Evolutionary conservation across 2,888 invertebrate species (phyloP).

Genomic region (Cosmia pyralina): DNA sequence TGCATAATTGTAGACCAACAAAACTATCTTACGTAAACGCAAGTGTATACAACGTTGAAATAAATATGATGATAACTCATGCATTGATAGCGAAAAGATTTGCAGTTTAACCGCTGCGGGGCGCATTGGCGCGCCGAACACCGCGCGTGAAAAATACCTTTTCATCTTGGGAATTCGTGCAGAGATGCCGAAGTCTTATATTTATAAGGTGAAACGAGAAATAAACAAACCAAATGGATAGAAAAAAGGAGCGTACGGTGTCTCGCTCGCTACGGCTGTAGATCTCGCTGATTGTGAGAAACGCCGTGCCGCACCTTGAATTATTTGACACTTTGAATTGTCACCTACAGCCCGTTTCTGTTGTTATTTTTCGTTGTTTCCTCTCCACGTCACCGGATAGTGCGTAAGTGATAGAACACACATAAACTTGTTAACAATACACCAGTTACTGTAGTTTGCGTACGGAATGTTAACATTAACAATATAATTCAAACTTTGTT

Average conservation of each 20-base stretch:
- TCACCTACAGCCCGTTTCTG: conserved; percentile 78
- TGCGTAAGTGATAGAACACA: conserved; percentile 79
- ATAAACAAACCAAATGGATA: conserved; percentile 87
- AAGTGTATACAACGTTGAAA: conserved; percentile 40
- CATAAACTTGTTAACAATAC: conserved; percentile 74
- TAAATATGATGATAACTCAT: conserved; percentile 65
- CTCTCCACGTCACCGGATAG: conserved; percentile 70
- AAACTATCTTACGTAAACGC: conserved; percentile 19
- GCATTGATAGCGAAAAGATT: conserved; percentile 77
- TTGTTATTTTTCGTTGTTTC: conserved; percentile 78
- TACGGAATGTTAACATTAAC: conserved; percentile 73
- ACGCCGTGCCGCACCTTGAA: conserved; percentile 84
- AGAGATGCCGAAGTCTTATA: conserved; percentile 87
- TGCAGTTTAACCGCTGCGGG: conserved; percentile 73
- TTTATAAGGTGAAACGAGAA: conserved; percentile 86
- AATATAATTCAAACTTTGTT: conserved; percentile 75
- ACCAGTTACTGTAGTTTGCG: conserved; percentile 74
- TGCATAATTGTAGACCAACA: conserved; percentile 27
- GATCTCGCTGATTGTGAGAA: conserved; percentile 88
- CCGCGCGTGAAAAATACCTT: conserved; percentile 86
- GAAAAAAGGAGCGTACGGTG: conserved; percentile 77
- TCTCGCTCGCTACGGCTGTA: conserved; percentile 76
- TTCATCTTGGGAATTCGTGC: conserved; percentile 88
- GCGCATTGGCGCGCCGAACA: conserved; percentile 73
- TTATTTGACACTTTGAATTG: conserved; percentile 88